Evolutionary conservation across 1,140 invertebrate genomes (phyloP), one percentile per base, ranked within the genome.

Genomic region (Onthophagus taurus): DNA sequence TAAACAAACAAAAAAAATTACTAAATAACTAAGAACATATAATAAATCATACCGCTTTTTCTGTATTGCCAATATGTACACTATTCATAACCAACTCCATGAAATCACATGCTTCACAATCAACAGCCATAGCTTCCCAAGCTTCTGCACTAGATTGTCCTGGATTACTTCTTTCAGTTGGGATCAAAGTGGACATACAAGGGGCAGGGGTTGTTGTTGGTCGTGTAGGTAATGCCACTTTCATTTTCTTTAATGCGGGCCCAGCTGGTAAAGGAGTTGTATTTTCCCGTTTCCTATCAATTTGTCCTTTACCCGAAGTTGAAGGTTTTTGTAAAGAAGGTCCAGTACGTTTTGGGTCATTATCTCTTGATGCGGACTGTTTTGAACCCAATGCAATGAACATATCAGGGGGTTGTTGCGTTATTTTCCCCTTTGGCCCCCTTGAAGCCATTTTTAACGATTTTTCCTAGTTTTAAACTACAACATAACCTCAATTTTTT

Each of bases 341-440:
- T 17, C 67, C 66, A 23, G 66, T 55, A 46, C 74, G 63, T 58
- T 77, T 77, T n/a, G 64, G 51, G 48, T 78, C 75, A 2, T 60
- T 51, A 37, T 62, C 64, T 49, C 75, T 64, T 26, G 60, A 58
- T 17, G 69, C 58, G 42, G 62, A 63, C 31, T 60, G 53, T 64
- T 79, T 80, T 0, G 76, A 65, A 26, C 77, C 77, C 4, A 80
- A 57, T 11, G 72, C 74, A 33, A 63, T 63, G 60, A 75, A 78
- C 12, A 78, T 61, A 63, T 78, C 75, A 5, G 74, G 63, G 14
- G 76, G 71, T 61, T 76, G 75, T 38, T 76, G 76, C 38, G 74
- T 71, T 29, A 76, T 73, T 68, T 80, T 80, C 44, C 65, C 68
- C 52, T 80, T 80, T 1, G 68, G 68, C 19, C 75, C 76, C 47